Base-by-base conservation (phyloP, 2,797 vertebrate species). In the Cirrhinus molitorella region DNA sequence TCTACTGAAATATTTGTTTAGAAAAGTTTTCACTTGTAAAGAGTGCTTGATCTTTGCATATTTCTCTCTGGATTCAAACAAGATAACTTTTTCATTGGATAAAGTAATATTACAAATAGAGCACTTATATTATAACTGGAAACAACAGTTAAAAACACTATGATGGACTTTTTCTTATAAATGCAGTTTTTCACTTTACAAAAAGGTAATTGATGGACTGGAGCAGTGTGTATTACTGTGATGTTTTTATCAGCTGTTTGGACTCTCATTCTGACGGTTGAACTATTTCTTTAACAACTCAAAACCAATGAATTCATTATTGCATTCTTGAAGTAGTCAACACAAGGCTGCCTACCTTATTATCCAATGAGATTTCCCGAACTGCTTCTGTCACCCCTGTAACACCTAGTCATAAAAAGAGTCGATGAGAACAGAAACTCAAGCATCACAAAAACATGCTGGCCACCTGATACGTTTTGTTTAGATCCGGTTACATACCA, bases 321-420 rank as follows among this genome's bases (percentile, higher is more conserved):
- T 1, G 5, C 25, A 63, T 63, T 63, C 59, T 63, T 63, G 6
- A 63, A 31, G 63, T 10, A 37, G 4, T 84, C 21, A 0, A 37
- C 12, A 59, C 12, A 28, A n/a, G 7, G 3, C 7, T 19, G n/a
- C 7, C 53, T 94, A 98, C 98, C 96, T 98, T 99, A 85, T 95
- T 97, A 92, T 99, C 98, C 94, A 99, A 87, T n/a, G 97, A 96
- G 87, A 99, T 97, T 87, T 99, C 98, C 81, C 94, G 95, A 47
- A 97, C 94, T 53, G 97, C 94, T 83, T 99, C 98, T 2, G 95
- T 96, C 89, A 95, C 92, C 40, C 96, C 96, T 81, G 93, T 89
- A 86, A 97, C 75, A 89, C 96, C 97, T 98, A 61, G 21, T 4
- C 19, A 45, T 21, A 23, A 78, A 68, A 75, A 12, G 14, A n/a